Evolutionary conservation across 2,797 vertebrate genomes (phyloP).

Genomic region (Margarornis squamiger): DNA sequence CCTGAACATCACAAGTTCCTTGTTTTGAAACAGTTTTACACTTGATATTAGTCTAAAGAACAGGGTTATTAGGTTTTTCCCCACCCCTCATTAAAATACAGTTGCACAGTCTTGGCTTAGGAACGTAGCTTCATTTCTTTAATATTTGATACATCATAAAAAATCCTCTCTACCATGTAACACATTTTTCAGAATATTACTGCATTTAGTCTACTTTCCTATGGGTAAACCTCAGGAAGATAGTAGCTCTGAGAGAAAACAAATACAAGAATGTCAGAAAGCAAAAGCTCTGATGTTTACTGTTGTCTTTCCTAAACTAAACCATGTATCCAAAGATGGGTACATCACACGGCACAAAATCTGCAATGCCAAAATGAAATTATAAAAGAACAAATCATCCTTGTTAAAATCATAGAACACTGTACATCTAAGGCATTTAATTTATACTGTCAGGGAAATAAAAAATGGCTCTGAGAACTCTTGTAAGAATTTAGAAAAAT

Average conservation of each 20-base stretch:
- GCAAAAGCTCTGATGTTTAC: neutral
- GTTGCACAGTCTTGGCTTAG: neutral
- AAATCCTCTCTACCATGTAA: neutral
- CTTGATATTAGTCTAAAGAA: neutral
- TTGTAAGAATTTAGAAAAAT: slow-evolving; percentile 10
- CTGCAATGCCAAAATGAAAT: neutral
- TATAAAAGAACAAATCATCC: neutral
- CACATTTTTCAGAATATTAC: neutral
- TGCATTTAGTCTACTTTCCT: neutral
- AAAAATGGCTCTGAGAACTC: neutral
- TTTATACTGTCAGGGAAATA: neutral
- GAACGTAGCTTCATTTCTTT: neutral
- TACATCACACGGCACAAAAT: neutral
- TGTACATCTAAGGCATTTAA: neutral
- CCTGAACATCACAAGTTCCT: neutral
- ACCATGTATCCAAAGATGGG: neutral
- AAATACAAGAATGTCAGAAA: neutral
- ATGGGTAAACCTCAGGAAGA: neutral
- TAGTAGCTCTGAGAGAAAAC: neutral
- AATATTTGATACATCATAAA: neutral
- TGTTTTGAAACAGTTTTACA: neutral
- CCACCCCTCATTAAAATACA: neutral
- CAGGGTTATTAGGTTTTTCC: no score
- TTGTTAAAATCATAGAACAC: neutral
- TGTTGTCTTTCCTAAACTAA: neutral